Base-by-base conservation (phyloP, 2,113 vertebrate species). In the Bungarus multicinctus region DNA sequence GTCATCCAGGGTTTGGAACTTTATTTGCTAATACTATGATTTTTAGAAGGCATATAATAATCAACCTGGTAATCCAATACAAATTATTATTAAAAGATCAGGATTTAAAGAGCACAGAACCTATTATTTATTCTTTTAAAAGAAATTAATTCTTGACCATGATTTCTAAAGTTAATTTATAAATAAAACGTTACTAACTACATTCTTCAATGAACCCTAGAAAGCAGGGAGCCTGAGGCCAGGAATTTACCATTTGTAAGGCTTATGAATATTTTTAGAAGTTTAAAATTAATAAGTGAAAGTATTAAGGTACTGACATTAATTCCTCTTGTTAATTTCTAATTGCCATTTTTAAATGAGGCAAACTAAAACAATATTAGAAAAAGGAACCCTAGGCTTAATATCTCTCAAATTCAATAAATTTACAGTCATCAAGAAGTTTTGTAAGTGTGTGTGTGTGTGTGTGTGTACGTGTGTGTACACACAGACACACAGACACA, bases 1-100 rank as follows among this genome's bases (percentile, higher is more conserved):
- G 6, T 34, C 69, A 74, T 74, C n/a, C n/a, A 39, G 2, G 69
- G 2, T 74, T 39, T 39, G 69, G 9, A 12, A 9, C 1, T 87
- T 69, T 16, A 85, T 25, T 81, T 81, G 27, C 30, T 85, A 85
- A 50, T 74, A 43, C 16, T 93, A 85, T 90, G 53, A 85, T 91
- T 94, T 53, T 85, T 91, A 90, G 54, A 54, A 90, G 12, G 64
- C 93, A 60, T 90, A 91, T 90, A 94, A 93, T 89, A 90, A 92
- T 89, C 94, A 91, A 94, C 92, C 57, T 74, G 85, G 3, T 88
- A 89, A 95, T 95, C 89, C 20, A 93, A 95, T 12, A 7, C 87
- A 92, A 95, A 91, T 85, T 0, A 0, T 87, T 23, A 94, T 95
- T 96, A 94, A 95, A 92, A 93, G 69, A 0, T 0, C 93, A 81